Conservation (phyloP, 2,797 vertebrate genomes). For the Tenualosa ilisha region DNA sequence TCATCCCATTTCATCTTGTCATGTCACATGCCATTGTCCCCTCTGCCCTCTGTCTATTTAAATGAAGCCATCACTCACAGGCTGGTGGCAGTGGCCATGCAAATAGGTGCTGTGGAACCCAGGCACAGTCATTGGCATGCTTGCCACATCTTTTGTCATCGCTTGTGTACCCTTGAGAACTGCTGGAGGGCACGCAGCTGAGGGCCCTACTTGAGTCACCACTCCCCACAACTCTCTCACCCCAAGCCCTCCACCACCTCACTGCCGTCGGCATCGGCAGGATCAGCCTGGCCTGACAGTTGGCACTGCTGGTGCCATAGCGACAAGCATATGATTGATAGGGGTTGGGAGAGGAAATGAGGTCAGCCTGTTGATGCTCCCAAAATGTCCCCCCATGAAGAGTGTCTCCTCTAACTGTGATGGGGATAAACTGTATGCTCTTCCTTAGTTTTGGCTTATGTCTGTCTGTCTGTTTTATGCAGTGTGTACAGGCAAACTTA, state of each 20-base stretch:
- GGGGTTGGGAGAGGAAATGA: neutral
- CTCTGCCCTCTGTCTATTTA: neutral
- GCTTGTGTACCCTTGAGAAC: neutral
- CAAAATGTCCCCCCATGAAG: neutral
- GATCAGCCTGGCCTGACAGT: neutral
- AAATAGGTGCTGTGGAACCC: neutral
- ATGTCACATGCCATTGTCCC: neutral
- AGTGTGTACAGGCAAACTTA: neutral
- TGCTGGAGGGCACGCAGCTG: neutral
- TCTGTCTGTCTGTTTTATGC: neutral
- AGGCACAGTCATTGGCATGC: neutral
- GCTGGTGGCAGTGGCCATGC: neutral
- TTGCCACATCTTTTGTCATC: neutral
- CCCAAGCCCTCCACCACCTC: neutral
- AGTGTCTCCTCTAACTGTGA: neutral
- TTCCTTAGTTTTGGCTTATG: neutral
- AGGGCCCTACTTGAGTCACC: neutral
- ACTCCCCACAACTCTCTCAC: neutral
- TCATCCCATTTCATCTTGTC: neutral
- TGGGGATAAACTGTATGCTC: neutral
- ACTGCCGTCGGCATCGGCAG: neutral
- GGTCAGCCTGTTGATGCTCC: neutral
- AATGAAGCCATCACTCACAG: neutral
- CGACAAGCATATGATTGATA: neutral
- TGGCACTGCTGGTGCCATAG: neutral